phyloP scores from a whole-genome alignment of 1,140 invertebrate genomes.

The Matsumurasca onukii region DNA sequence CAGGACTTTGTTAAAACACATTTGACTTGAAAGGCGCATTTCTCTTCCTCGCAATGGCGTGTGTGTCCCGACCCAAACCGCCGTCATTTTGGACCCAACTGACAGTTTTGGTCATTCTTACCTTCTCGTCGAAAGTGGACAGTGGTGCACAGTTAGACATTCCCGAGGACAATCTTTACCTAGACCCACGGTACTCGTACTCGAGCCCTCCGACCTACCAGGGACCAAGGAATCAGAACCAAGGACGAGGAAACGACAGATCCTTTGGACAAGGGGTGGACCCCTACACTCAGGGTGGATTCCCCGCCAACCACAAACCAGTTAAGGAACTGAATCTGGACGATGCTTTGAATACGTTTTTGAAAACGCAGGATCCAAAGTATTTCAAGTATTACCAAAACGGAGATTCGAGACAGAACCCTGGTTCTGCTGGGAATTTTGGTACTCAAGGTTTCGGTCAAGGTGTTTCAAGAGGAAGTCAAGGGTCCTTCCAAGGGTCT shows the following conservation, averaged over 20 bases:
- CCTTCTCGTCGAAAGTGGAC: not conserved
- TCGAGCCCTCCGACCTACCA: slow-evolving; percentile 9
- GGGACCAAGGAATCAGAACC: not conserved
- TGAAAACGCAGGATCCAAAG: slow-evolving; percentile 39
- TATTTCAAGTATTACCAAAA: slow-evolving; percentile 34
- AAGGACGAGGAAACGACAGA: not conserved
- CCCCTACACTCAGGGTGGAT: not conserved
- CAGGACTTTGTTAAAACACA: no score
- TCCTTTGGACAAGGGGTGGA: not conserved
- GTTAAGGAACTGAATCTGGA: slow-evolving; percentile 17
- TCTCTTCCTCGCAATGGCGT: slow-evolving; percentile 15
- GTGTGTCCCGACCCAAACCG: slow-evolving; percentile 19
- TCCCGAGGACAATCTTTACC: slow-evolving; percentile 1
- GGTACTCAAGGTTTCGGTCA: no score
- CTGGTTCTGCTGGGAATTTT: not conserved
- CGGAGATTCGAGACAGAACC: slow-evolving; percentile 9
- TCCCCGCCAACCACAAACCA: not conserved
- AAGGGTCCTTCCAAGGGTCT: not conserved
- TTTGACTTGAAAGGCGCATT: no score
- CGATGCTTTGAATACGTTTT: slow-evolving; percentile 31
- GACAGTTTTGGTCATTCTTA: not conserved
- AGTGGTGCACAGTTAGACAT: slow-evolving; percentile 3
- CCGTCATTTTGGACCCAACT: slow-evolving; percentile 12
- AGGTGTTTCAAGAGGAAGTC: no score
- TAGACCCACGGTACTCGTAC: slow-evolving; percentile 12